phyloP scores from a whole-genome alignment of 2,113 vertebrate species.

The Centropus unirufus region DNA sequence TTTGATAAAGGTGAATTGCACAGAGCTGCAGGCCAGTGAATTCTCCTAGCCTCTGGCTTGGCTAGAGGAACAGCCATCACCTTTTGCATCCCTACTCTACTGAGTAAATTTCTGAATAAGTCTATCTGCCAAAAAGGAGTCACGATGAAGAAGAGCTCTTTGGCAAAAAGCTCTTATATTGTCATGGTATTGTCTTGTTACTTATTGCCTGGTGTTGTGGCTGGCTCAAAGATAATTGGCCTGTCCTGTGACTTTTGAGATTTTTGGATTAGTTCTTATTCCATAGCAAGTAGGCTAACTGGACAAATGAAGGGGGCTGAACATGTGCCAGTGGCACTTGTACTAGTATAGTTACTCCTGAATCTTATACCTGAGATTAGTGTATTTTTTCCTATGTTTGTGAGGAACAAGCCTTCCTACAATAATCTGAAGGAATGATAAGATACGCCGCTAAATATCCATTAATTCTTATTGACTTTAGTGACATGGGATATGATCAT shows the following conservation, averaged over 20 bases:
- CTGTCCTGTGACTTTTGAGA: not conserved
- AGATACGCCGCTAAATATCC: not conserved
- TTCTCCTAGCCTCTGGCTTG: not conserved
- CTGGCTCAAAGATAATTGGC: not conserved
- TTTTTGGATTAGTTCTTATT: not conserved
- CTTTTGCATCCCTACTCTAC: not conserved
- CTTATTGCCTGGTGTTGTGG: not conserved
- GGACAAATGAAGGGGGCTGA: not conserved
- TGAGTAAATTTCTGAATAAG: not conserved
- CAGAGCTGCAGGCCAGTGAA: not conserved
- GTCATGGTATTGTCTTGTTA: not conserved
- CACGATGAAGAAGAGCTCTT: not conserved
- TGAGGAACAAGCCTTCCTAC: not conserved
- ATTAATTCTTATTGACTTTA: slow-evolving; percentile 38
- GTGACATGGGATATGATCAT: not conserved
- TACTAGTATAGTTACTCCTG: not conserved
- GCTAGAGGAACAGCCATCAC: not conserved
- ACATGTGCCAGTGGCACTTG: not conserved
- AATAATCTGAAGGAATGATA: not conserved
- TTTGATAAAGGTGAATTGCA: not conserved
- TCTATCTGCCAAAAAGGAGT: not conserved
- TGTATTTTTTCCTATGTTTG: not conserved
- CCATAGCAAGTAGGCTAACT: not conserved
- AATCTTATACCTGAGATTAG: not conserved
- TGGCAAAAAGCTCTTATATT: not conserved